Conservation (phyloP, 1,140 invertebrate genomes). For the Papilio xuthus region DNA sequence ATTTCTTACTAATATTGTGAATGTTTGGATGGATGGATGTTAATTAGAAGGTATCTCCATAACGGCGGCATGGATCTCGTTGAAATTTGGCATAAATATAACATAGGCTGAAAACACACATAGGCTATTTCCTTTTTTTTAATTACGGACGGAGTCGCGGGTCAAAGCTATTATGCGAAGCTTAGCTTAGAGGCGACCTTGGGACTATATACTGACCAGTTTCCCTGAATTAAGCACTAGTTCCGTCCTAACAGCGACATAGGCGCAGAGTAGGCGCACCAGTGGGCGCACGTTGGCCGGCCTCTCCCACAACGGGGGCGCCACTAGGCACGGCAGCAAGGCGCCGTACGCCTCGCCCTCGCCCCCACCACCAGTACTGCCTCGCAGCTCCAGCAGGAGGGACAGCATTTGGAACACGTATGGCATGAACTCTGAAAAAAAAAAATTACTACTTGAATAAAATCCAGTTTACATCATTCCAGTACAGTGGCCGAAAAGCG, state of each 20-base stretch:
- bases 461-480: too few species aligned
- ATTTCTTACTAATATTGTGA: too few species aligned
- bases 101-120: too few species aligned
- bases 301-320: constrained; percentile 95
- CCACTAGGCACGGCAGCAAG: constrained; percentile 93
- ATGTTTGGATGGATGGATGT: too few species aligned
- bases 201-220: constrained; percentile 80
- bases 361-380: constrained; percentile 70
- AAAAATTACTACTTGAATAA: background rate
- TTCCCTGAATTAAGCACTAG: constrained; percentile 88
- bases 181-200: too few species aligned
- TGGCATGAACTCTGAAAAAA: constrained; percentile 94
- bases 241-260: constrained; percentile 87
- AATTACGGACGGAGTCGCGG: too few species aligned
- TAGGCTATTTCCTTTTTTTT: too few species aligned
- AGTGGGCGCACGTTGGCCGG: constrained; percentile 95
- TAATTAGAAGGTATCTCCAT: too few species aligned
- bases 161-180: too few species aligned
- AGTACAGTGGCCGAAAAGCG: too few species aligned
- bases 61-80: too few species aligned
- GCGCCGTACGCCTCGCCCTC: constrained; percentile 91
- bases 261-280: constrained; percentile 93
- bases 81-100: too few species aligned
- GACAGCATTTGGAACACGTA: constrained; percentile 99
- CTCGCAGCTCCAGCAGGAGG: constrained; percentile 92